These are phyloP conservation scores for Simalia tracyae DNA, from an alignment of 2,797 vertebrate genomes.

Conservation along the genomic window DNA sequence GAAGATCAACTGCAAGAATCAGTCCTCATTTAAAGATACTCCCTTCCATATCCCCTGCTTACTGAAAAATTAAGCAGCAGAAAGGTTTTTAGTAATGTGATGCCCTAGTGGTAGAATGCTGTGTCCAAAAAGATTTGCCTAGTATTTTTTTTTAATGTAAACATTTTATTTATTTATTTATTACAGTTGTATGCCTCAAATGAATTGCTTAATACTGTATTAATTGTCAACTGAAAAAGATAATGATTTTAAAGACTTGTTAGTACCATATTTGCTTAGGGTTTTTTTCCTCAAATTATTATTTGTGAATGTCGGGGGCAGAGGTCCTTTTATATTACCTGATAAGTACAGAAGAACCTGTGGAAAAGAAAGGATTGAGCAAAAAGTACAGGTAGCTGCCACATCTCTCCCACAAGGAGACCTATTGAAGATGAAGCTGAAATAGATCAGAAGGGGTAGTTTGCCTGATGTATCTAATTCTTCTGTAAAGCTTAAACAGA, in stretches of 20 bases:
- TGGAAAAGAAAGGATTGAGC: not conserved
- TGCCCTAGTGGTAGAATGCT: not conserved
- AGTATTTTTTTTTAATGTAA: not conserved
- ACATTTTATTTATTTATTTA: not conserved
- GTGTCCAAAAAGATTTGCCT: not conserved
- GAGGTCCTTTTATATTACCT: no score
- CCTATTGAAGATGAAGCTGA: no score
- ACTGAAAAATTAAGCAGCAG: not conserved
- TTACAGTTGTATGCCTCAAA: not conserved
- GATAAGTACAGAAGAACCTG: not conserved
- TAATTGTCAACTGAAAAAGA: not conserved
- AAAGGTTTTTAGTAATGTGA: no score
- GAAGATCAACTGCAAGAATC: not conserved
- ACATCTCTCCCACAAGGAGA: not conserved
- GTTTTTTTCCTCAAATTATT: no score
- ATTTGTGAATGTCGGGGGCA: no score
- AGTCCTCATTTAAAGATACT: not conserved
- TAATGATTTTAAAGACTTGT: not conserved
- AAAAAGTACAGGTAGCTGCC: not conserved
- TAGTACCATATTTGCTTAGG: no score
- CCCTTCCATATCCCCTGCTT: not conserved
- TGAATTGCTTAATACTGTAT: not conserved
- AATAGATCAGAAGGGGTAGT: no score
- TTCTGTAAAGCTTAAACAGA: no score
- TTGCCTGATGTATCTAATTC: no score